Conservation (phyloP, 2,888 invertebrate species). For the Spodoptera exigua region DNA sequence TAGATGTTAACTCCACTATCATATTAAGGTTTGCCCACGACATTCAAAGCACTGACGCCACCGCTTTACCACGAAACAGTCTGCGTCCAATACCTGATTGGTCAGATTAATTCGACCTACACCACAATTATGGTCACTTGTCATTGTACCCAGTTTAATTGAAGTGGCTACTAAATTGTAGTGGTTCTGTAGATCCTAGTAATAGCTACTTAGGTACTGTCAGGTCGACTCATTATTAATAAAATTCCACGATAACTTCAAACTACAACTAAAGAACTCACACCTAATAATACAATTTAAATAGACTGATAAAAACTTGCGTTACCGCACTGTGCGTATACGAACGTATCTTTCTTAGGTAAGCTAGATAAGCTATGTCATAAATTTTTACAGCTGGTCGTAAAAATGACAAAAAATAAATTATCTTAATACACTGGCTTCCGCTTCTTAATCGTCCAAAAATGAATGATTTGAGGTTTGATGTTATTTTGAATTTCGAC, state of each 20-base stretch:
- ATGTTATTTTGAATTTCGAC: neutral
- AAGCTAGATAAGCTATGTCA: conserved; percentile 26
- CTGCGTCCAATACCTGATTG: conserved; percentile 22
- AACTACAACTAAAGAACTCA: neutral
- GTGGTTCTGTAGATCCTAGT: neutral
- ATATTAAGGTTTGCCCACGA: no score
- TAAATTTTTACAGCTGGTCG: conserved; percentile 6
- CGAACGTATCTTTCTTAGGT: conserved; percentile 11
- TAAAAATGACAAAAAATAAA: conserved; percentile 11
- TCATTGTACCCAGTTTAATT: conserved; percentile 16
- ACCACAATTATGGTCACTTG: conserved; percentile 32
- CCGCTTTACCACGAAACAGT: neutral
- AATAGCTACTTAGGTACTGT: neutral
- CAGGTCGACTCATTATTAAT: neutral
- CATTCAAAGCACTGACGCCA: neutral
- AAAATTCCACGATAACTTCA: neutral
- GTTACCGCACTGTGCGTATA: conserved; percentile 9
- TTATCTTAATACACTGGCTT: conserved; percentile 23
- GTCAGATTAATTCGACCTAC: conserved; percentile 21
- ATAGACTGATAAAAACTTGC: conserved; percentile 9
- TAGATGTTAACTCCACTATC: no score
- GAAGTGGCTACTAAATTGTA: conserved; percentile 11
- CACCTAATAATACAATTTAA: conserved; percentile 5
- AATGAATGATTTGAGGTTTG: conserved; percentile 2
- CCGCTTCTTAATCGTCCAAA: neutral